A percentile compares a stretch with the other conserved stretches of the same genome.
Conservation (phyloP, 2,888 invertebrate genomes). For the Keiferia lycopersicella region DNA sequence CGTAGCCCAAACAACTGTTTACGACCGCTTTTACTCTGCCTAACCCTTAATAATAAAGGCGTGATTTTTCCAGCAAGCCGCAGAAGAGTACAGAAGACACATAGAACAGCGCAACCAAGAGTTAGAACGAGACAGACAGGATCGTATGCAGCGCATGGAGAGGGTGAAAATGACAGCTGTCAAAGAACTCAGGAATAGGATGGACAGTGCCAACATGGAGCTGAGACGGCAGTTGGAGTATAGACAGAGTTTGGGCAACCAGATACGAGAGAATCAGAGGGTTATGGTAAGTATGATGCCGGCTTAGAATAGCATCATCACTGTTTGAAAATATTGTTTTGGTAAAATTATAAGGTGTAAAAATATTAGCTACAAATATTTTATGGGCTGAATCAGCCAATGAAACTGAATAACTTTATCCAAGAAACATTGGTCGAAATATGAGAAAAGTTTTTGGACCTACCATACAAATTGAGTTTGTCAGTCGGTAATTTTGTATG, state of each 20-base stretch:
- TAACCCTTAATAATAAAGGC: neutral
- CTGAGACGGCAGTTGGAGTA: slow-evolving; percentile 60
- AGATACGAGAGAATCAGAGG: slow-evolving; percentile 61
- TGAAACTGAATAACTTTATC: no score
- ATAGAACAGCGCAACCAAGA: slow-evolving; percentile 50
- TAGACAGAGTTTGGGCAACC: slow-evolving; percentile 54
- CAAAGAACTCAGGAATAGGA: slow-evolving; percentile 51
- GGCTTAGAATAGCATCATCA: neutral
- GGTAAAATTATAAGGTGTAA: no score
- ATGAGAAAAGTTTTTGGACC: no score
- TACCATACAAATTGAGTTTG: no score
- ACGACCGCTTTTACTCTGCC: no score
- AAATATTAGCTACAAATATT: no score
- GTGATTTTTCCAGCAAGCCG: slow-evolving; percentile 51
- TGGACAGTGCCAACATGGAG: slow-evolving; percentile 59
- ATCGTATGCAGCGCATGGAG: slow-evolving; percentile 53
- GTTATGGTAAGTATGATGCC: slow-evolving; percentile 53
- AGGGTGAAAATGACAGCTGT: slow-evolving; percentile 57
- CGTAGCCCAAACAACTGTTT: no score
- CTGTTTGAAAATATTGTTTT: no score
- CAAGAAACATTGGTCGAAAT: no score
- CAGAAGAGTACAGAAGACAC: slow-evolving; percentile 59
- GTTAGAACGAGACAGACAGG: slow-evolving; percentile 46
- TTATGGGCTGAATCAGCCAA: no score
- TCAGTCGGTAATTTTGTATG: no score